Evolutionary conservation across 2,113 vertebrate species (phyloP).

Genomic region (Petrocephalus zakoni): DNA sequence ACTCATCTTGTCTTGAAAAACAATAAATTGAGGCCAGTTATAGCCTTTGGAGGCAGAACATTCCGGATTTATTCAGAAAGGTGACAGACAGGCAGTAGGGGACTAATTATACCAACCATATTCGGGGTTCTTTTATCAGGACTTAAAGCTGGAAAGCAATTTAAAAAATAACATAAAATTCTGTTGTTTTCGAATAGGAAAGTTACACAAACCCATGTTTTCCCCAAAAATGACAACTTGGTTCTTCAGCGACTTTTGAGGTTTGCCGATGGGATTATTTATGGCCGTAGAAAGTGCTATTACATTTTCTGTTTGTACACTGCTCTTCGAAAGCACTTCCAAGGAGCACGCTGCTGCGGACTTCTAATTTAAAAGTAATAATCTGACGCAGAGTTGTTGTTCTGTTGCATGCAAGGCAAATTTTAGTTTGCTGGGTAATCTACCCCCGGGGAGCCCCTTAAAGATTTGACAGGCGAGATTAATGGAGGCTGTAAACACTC

Average conservation of each 20-base stretch:
- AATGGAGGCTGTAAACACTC: not conserved
- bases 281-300: not conserved
- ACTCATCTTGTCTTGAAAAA: not conserved
- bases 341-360: not conserved
- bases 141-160: not conserved
- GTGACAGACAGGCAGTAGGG: not conserved
- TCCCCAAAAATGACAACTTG: not conserved
- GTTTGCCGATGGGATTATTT: not conserved
- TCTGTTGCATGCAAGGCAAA: not conserved
- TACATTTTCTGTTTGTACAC: not conserved
- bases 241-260: not conserved
- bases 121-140: not conserved
- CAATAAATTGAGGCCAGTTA: not conserved
- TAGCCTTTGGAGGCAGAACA: not conserved
- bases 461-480: not conserved
- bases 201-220: not conserved
- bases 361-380: not conserved
- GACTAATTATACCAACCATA: not conserved
- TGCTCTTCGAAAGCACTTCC: not conserved
- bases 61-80: constrained; percentile 1
- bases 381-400: not conserved
- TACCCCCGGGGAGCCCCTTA: not conserved
- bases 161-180: not conserved
- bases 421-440: not conserved
- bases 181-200: not conserved